Percentiles rank a stretch among this genome's conserved stretches.
These are phyloP conservation scores for Tipula lateralis DNA, from an alignment of 2,888 invertebrate genomes.

Conservation along the genomic window DNA sequence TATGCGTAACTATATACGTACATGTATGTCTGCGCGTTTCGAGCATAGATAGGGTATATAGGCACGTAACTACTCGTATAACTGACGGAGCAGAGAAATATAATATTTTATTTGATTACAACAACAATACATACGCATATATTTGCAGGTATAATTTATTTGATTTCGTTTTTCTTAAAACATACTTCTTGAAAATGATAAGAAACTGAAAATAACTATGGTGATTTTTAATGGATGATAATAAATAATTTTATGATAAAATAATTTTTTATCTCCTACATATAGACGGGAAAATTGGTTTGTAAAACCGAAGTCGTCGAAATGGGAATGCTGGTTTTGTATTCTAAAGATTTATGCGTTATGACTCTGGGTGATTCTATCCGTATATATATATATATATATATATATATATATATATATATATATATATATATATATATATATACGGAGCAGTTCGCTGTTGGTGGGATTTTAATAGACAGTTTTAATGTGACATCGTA, in stretches of 20 bases:
- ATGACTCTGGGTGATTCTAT: not conserved
- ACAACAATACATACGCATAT: not conserved
- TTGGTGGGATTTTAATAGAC: too few species aligned
- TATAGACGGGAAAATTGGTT: not conserved
- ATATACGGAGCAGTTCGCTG: too few species aligned
- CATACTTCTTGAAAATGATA: not conserved
- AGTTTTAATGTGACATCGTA: too few species aligned
- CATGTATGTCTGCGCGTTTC: not conserved
- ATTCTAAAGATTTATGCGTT: not conserved
- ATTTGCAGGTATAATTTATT: not conserved
- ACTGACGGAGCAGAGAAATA: not conserved
- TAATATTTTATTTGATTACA: slow-evolving; percentile 4
- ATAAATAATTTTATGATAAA: slow-evolving; percentile 11
- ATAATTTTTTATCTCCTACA: not conserved
- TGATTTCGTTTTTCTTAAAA: not conserved
- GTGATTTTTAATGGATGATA: slow-evolving; percentile 15
- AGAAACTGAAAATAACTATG: not conserved
- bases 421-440: not conserved
- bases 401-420: not conserved
- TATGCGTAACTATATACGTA: not conserved
- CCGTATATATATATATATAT: not conserved
- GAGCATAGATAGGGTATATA: not conserved
- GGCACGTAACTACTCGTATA: not conserved
- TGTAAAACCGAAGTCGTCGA: not conserved
- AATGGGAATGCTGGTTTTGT: not conserved